A percentile compares a stretch with the other conserved stretches of the same genome.
phyloP scores from a whole-genome alignment of 2,113 vertebrate genomes.

The Panurus biarmicus region DNA sequence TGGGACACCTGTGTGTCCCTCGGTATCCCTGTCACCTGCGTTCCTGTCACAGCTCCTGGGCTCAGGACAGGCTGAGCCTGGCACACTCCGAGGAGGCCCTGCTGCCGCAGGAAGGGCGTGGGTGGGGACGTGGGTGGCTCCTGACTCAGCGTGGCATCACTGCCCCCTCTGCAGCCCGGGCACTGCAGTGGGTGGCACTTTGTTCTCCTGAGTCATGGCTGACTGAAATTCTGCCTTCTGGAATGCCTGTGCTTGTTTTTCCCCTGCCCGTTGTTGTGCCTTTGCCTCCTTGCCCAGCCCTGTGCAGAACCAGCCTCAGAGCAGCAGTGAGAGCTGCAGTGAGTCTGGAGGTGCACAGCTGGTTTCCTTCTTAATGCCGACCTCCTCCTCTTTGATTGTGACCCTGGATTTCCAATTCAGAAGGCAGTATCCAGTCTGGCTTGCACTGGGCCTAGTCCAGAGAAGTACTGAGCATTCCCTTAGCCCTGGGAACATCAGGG shows the following conservation, averaged over 20 bases:
- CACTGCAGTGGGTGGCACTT: slow-evolving; percentile 20
- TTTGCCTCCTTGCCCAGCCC: neutral
- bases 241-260: neutral
- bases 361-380: neutral
- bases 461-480: neutral
- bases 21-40: no score
- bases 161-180: neutral
- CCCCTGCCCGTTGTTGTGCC: neutral
- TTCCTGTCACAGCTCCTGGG: neutral
- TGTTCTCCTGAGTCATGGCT: slow-evolving; percentile 29
- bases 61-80: neutral
- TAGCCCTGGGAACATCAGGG: neutral
- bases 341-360: neutral
- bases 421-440: neutral
- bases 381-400: neutral
- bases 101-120: neutral
- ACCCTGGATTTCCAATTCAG: neutral
- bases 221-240: slow-evolving; percentile 19
- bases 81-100: neutral
- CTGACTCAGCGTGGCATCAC: neutral
- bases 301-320: neutral
- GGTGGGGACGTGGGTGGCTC: neutral
- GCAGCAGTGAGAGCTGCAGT: neutral
- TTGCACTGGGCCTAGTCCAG: neutral
- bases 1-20: no score